phyloP scores from a whole-genome alignment of 2,888 invertebrate species.

The Margaritifera margaritifera region DNA sequence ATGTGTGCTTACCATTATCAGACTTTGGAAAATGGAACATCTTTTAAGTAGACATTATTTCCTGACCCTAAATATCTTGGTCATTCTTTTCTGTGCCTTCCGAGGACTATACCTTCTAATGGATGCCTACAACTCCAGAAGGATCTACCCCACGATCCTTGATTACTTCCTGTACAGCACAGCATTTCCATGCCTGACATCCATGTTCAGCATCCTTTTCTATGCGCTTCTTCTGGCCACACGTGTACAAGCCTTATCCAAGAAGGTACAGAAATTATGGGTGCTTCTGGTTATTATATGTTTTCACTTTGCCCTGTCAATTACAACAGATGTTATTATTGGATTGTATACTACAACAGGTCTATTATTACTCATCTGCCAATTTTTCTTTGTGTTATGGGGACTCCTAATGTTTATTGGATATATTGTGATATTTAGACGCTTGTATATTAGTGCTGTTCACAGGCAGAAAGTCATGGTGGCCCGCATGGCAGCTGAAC shows the following conservation, averaged over 20 bases:
- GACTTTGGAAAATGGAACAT: constrained; percentile 89
- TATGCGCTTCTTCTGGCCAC: constrained; percentile 88
- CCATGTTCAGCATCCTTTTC: constrained; percentile 91
- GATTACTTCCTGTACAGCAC: constrained; percentile 88
- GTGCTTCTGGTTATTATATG: constrained; percentile 86
- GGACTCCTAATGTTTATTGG: constrained; percentile 88
- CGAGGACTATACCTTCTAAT: constrained; percentile 88
- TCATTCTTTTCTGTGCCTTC: constrained; percentile 86
- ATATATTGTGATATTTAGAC: constrained; percentile 78
- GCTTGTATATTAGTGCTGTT: constrained; percentile 63
- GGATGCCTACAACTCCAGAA: constrained; percentile 92
- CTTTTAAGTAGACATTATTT: constrained; percentile 91
- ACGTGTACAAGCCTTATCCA: constrained; percentile 70
- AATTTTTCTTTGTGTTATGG: constrained; percentile 87
- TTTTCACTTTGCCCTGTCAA: constrained; percentile 85
- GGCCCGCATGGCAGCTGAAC: constrained; percentile 10
- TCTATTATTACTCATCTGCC: constrained; percentile 76
- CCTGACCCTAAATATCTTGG: constrained; percentile 86
- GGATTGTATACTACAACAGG: constrained; percentile 55
- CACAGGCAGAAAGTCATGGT: constrained; percentile 65
- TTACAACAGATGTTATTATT: constrained; percentile 83
- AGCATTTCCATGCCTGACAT: constrained; percentile 88
- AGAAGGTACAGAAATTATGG: constrained; percentile 82
- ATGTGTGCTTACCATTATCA: constrained; percentile 88
- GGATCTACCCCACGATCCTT: constrained; percentile 83